A percentile compares a stretch with the other conserved stretches of the same genome.
These are phyloP conservation scores for Corythaeola cristata DNA, from an alignment of 2,113 vertebrate genomes.

Conservation along the genomic window DNA sequence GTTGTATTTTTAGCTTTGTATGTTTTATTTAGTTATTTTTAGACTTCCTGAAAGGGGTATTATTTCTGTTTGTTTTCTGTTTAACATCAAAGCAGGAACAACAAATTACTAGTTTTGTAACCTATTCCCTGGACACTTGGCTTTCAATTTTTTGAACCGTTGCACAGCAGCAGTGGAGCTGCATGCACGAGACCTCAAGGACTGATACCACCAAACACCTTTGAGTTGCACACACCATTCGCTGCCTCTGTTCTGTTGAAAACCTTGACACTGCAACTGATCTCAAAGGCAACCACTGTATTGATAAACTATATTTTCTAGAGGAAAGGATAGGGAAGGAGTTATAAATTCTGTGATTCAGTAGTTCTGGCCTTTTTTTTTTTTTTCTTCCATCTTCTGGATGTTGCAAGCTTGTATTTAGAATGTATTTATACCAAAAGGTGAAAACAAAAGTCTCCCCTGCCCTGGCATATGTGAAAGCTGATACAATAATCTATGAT, in stretches of 20 bases:
- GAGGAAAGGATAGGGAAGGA: background rate
- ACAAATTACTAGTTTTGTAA: conserved; percentile 38
- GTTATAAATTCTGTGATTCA: background rate
- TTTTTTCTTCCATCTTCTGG: background rate
- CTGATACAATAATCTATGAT: background rate
- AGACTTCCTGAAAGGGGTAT: conserved; percentile 45
- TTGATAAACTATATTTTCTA: background rate
- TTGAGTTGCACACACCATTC: background rate
- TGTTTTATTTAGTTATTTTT: conserved; percentile 44
- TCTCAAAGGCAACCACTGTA: background rate
- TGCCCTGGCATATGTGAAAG: background rate
- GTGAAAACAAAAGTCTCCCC: background rate
- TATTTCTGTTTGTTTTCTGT: conserved; percentile 48
- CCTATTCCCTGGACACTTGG: background rate
- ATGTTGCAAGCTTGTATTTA: background rate
- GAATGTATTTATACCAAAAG: background rate
- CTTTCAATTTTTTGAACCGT: conserved; percentile 31
- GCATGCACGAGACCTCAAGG: background rate
- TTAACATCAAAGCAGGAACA: conserved; percentile 53
- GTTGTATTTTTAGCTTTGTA: conserved; percentile 38
- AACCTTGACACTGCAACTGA: background rate
- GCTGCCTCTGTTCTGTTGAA: background rate
- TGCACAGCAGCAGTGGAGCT: background rate
- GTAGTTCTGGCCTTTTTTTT: background rate
- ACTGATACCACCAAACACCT: background rate